phyloP scores from a whole-genome alignment of 1,140 invertebrate species.

The Brachionus paranguensis region DNA sequence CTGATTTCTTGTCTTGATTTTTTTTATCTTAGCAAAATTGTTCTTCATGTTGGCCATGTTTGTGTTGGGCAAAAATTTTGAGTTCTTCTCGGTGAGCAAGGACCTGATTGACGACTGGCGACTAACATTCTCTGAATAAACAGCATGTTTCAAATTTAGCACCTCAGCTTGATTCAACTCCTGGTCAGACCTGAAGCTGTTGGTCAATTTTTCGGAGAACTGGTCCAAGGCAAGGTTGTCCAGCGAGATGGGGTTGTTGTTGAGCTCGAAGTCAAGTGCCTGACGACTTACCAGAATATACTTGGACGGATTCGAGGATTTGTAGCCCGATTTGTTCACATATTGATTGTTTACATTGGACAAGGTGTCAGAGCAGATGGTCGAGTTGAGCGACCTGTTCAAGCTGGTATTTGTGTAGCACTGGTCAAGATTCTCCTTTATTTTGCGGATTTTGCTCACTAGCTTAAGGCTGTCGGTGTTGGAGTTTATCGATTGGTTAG shows the following conservation, averaged over 20 bases:
- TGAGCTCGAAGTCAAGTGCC: background rate
- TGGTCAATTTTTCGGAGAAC: background rate
- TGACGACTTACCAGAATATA: background rate
- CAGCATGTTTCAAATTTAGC: background rate
- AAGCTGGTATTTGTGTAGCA: background rate
- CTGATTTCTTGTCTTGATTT: background rate
- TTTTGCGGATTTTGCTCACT: background rate
- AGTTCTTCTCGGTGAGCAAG: slow-evolving; percentile 1
- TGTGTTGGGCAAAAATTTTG: slow-evolving; percentile 17
- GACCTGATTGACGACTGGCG: slow-evolving; percentile 17
- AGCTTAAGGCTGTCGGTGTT: background rate
- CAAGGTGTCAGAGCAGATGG: background rate
- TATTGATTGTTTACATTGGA: background rate
- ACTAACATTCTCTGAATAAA: slow-evolving; percentile 1
- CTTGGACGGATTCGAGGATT: background rate
- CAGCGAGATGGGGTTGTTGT: background rate
- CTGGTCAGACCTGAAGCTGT: background rate
- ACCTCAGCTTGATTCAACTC: background rate
- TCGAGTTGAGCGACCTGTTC: background rate
- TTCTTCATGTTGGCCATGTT: background rate
- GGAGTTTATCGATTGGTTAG: background rate
- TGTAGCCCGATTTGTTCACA: background rate
- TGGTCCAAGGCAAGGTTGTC: background rate
- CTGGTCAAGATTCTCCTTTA: slow-evolving; percentile 14
- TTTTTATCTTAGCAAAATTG: slow-evolving; percentile 16